Percentiles rank a stretch among this genome's conserved stretches.
These are phyloP conservation scores for Corythornis cristatus DNA, from an alignment of 2,113 vertebrate species.

Conservation along the genomic window DNA sequence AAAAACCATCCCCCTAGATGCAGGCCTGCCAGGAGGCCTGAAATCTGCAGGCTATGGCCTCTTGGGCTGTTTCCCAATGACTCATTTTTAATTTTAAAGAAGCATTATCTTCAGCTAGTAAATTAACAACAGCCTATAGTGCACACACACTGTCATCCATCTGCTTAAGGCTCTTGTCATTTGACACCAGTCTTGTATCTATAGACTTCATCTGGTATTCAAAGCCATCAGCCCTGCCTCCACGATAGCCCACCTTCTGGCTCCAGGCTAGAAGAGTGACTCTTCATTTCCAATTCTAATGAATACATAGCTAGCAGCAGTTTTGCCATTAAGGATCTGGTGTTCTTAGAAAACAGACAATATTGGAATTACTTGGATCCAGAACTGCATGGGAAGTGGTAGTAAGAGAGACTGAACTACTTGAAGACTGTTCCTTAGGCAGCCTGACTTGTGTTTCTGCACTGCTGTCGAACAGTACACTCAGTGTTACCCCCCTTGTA, in stretches of 20 bases:
- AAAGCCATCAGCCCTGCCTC: conserved; percentile 71
- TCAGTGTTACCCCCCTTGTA: not conserved
- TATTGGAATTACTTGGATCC: conserved; percentile 26
- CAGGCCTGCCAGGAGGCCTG: conserved; percentile 37
- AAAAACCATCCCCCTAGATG: not conserved
- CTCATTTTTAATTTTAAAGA: conserved; percentile 76
- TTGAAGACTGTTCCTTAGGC: not conserved
- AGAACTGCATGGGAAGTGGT: conserved; percentile 25
- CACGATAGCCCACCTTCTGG: conserved; percentile 72
- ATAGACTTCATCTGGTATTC: conserved; percentile 74
- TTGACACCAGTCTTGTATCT: conserved; percentile 73
- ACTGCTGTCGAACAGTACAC: not conserved
- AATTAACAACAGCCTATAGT: conserved; percentile 75
- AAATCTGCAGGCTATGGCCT: conserved; percentile 56
- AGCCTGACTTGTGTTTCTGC: not conserved
- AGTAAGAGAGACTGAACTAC: conserved; percentile 27
- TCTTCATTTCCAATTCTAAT: conserved; percentile 75
- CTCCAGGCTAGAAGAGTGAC: conserved; percentile 56
- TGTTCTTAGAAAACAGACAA: conserved; percentile 22
- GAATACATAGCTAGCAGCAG: conserved; percentile 43
- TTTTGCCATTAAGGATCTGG: conserved; percentile 42
- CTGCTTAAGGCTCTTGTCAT: conserved; percentile 78
- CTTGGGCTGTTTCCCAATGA: conserved; percentile 65
- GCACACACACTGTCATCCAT: conserved; percentile 69
- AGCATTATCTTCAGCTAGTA: conserved; percentile 74